phyloP scores from a whole-genome alignment of 2,797 vertebrate genomes.

The Craterocephalus amniculus region DNA sequence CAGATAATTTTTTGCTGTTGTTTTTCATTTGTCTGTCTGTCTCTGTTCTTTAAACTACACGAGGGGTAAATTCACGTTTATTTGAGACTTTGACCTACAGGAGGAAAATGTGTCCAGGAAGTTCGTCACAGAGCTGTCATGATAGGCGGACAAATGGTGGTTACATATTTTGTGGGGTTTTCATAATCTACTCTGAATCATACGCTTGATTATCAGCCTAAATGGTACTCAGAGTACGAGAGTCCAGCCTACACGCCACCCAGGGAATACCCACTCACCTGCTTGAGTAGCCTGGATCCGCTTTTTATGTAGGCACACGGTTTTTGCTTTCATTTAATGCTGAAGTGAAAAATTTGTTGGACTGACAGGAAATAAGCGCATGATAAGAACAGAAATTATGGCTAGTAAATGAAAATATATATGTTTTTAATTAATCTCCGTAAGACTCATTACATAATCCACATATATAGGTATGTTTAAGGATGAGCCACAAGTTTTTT shows the following conservation, averaged over 20 bases:
- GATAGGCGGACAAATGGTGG: slow-evolving; percentile 56
- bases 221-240: slow-evolving; percentile 2
- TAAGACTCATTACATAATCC: too few species aligned
- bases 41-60: slow-evolving; percentile 20
- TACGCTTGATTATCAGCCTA: slow-evolving; percentile 25
- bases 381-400: not conserved
- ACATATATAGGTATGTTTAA: too few species aligned
- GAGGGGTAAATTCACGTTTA: slow-evolving; percentile 24
- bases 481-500: too few species aligned
- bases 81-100: slow-evolving; percentile 36
- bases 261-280: slow-evolving; percentile 48
- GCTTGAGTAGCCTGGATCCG: not conserved
- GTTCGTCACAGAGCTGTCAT: slow-evolving; percentile 70
- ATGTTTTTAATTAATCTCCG: too few species aligned
- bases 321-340: not conserved
- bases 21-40: too few species aligned
- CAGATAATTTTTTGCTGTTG: slow-evolving; percentile 13
- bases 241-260: slow-evolving; percentile 35
- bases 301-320: not conserved
- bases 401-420: not conserved
- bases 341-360: not conserved
- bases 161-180: slow-evolving; percentile 1
- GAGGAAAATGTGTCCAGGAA: slow-evolving; percentile 75
- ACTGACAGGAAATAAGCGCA: not conserved
- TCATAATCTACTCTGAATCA: slow-evolving; percentile 46